phyloP scores from a whole-genome alignment of 1,140 invertebrate genomes.

The Heliothis virescens region DNA sequence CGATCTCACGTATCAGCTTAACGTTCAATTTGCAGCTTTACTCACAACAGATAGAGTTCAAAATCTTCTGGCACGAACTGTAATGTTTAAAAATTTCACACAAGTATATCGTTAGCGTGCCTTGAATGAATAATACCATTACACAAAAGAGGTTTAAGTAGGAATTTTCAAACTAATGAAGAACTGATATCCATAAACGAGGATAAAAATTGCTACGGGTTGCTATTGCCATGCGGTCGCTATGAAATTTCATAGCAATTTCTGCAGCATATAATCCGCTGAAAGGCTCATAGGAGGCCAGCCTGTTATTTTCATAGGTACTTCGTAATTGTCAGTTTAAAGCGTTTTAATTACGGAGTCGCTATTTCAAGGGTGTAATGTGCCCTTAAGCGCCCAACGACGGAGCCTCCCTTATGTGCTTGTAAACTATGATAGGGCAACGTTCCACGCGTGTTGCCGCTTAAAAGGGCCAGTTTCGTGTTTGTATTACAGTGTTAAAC shows the following conservation, averaged over 20 bases:
- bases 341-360: conserved; percentile 81
- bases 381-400: conserved; percentile 73
- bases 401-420: conserved; percentile 63
- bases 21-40: conserved; percentile 1
- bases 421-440: conserved; percentile 74
- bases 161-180: conserved; percentile 31
- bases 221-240: conserved; percentile 25
- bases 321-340: conserved; percentile 80
- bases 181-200: conserved; percentile 13
- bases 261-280: conserved; percentile 33
- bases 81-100: not conserved
- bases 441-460: conserved; percentile 53
- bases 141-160: conserved; percentile 9
- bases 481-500: conserved; percentile 60
- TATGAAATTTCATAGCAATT: conserved; percentile 46
- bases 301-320: conserved; percentile 54
- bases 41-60: not conserved
- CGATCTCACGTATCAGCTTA: not conserved
- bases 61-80: not conserved
- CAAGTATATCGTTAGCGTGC: conserved; percentile 12
- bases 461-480: conserved; percentile 56
- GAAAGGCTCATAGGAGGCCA: conserved; percentile 32
- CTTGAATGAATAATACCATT: conserved; percentile 25
- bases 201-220: conserved; percentile 1
- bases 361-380: conserved; percentile 78